Conservation (phyloP, 2,888 invertebrate genomes). For the Nomada ferruginata region DNA sequence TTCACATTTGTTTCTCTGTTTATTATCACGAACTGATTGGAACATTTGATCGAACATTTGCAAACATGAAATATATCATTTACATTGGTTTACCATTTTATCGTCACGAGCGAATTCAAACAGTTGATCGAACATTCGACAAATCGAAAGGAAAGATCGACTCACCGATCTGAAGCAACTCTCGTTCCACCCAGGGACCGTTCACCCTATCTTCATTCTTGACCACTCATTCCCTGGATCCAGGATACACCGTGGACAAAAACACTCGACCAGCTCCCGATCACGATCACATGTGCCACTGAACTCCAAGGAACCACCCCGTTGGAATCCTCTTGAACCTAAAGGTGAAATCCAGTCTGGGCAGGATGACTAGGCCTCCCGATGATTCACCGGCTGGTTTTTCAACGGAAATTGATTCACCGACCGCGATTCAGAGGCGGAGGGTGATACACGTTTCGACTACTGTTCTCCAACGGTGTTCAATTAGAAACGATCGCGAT, state of each 20-base stretch:
- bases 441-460: background rate
- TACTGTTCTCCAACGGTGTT: constrained; percentile 5
- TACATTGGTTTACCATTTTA: too few species aligned
- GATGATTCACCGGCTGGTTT: constrained; percentile 37
- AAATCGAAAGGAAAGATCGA: constrained; percentile 19
- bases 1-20: too few species aligned
- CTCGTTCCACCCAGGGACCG: constrained; percentile 52
- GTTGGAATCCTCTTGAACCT: background rate
- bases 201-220: constrained; percentile 66
- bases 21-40: too few species aligned
- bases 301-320: constrained; percentile 30
- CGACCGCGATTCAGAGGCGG: background rate
- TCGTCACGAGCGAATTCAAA: background rate
- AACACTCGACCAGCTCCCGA: constrained; percentile 37
- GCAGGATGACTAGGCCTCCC: constrained; percentile 1
- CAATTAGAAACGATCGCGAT: constrained; percentile 24
- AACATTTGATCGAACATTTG: too few species aligned
- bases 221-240: constrained; percentile 34
- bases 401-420: constrained; percentile 8
- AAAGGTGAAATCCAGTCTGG: constrained; percentile 28
- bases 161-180: constrained; percentile 68
- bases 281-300: constrained; percentile 61
- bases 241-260: constrained; percentile 23
- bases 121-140: background rate
- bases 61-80: too few species aligned